These are phyloP conservation scores for Tauraco hartlaubi DNA, from an alignment of 2,797 vertebrate genomes.

Conservation along the genomic window DNA sequence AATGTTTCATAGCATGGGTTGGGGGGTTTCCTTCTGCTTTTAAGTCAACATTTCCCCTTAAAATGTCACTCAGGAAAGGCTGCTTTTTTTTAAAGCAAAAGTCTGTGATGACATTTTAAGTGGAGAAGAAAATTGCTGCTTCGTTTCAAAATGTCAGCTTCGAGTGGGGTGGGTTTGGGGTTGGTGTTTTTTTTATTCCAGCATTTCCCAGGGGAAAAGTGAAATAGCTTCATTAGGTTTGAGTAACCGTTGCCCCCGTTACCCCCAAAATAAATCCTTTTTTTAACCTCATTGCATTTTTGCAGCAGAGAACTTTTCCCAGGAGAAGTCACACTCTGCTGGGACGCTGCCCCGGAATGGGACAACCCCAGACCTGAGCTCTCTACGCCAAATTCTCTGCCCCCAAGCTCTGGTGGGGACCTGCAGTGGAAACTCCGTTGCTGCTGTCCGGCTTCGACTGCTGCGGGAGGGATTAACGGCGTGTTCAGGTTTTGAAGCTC, in stretches of 20 bases:
- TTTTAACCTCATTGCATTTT: neutral
- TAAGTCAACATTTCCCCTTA: conserved; percentile 52
- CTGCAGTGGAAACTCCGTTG: neutral
- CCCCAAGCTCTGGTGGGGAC: accelerated
- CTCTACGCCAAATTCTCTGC: neutral
- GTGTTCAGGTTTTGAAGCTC: neutral
- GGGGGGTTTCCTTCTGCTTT: conserved; percentile 46
- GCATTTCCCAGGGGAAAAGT: neutral
- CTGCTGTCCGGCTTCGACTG: accelerated
- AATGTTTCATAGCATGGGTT: neutral
- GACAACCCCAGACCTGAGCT: neutral
- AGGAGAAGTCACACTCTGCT: accelerated
- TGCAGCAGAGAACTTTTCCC: neutral
- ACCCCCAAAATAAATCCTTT: neutral
- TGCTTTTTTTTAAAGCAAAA: neutral
- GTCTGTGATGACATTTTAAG: conserved; percentile 65
- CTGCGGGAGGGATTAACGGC: neutral
- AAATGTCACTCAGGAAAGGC: conserved; percentile 42
- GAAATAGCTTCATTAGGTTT: neutral
- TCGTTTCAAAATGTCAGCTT: conserved; percentile 54
- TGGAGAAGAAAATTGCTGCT: conserved; percentile 59
- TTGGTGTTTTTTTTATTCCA: neutral
- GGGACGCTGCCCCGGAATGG: neutral
- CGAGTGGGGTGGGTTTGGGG: neutral
- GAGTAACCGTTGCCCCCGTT: neutral